These are phyloP conservation scores for Tipula unca DNA, from an alignment of 2,888 invertebrate species.

Conservation along the genomic window DNA sequence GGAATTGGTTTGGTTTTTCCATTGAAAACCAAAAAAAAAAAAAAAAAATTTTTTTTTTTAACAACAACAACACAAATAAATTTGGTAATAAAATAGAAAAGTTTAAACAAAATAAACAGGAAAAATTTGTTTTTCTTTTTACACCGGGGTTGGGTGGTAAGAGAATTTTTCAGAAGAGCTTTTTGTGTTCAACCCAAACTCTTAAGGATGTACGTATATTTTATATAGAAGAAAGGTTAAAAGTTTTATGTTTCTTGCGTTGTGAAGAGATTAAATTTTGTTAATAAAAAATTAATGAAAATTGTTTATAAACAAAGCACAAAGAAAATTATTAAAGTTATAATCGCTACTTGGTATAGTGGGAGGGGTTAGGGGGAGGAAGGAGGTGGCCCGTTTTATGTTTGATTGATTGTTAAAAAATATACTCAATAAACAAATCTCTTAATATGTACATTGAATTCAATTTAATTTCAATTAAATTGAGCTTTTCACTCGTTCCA, in stretches of 20 bases:
- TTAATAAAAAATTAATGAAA: neutral
- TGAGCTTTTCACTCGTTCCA: neutral
- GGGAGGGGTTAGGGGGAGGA: too few relatives aligned
- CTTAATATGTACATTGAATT: too few relatives aligned
- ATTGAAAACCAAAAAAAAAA: neutral
- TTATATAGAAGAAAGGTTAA: neutral
- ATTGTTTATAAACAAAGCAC: neutral
- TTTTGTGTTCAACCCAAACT: neutral
- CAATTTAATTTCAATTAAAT: neutral
- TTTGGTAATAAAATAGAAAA: neutral
- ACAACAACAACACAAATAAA: neutral
- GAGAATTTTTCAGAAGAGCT: neutral
- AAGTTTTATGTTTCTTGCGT: neutral
- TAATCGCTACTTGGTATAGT: neutral
- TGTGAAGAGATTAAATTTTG: neutral
- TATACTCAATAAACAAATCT: neutral
- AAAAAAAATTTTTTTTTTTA: too few relatives aligned
- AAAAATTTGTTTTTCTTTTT: neutral
- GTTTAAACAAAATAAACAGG: neutral
- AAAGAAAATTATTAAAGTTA: neutral
- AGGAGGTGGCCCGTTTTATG: neutral
- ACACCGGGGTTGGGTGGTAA: neutral
- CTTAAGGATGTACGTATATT: too few relatives aligned
- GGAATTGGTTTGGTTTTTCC: neutral
- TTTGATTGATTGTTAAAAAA: neutral